Conservation (phyloP, 2,113 vertebrate species). For the Callionymus lyra region DNA sequence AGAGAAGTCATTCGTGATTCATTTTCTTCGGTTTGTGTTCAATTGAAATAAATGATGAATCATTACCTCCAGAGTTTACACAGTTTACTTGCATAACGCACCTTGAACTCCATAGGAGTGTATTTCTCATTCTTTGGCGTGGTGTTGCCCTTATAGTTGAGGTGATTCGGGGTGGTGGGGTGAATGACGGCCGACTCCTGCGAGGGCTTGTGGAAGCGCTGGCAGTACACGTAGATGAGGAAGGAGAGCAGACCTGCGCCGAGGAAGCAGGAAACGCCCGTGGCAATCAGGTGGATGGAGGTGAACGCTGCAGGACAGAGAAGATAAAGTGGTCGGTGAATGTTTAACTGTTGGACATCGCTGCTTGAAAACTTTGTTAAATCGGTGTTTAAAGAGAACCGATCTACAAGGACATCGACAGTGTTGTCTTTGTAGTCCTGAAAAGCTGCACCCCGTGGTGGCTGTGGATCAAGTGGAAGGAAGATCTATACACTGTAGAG, state of each 20-base stretch:
- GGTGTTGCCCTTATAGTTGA: constrained; percentile 93
- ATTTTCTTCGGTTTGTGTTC: constrained; percentile 19
- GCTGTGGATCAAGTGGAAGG: no score
- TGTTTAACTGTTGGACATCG: no score
- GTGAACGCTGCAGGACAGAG: constrained; percentile 74
- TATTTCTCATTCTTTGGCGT: constrained; percentile 98
- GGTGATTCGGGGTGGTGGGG: constrained; percentile 94
- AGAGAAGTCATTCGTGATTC: constrained; percentile 26
- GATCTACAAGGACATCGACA: no score
- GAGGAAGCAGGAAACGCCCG: constrained; percentile 90
- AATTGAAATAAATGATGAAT: constrained; percentile 45
- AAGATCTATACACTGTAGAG: no score
- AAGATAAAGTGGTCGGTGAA: not conserved
- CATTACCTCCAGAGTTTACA: not conserved
- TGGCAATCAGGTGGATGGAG: constrained; percentile 90
- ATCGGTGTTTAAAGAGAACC: no score
- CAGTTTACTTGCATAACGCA: constrained; percentile 26
- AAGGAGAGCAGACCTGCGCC: constrained; percentile 92
- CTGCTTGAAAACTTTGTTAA: no score
- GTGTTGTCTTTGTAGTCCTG: no score
- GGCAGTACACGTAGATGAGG: constrained; percentile 88
- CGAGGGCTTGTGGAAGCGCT: constrained; percentile 87
- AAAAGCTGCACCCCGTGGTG: no score
- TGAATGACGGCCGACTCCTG: constrained; percentile 94
- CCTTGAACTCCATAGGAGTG: constrained; percentile 99